These are phyloP conservation scores for Caenorhabditis virilis DNA, from an alignment of 2,888 invertebrate species.

Conservation along the genomic window DNA sequence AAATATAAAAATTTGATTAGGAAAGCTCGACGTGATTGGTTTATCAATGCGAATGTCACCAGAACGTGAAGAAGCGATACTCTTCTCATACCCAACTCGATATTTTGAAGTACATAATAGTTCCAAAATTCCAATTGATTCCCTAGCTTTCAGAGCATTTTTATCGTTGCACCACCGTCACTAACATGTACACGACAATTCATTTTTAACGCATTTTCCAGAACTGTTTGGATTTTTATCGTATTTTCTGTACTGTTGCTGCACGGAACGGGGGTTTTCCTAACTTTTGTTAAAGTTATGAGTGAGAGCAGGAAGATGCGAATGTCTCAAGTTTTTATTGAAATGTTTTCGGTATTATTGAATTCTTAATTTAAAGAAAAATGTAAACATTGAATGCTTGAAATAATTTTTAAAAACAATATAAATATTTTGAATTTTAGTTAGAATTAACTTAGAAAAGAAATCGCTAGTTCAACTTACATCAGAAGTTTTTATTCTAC, in stretches of 20 bases:
- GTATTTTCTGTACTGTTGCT: conserved; percentile 26
- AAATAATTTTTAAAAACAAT: background rate
- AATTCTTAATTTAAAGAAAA: too few species aligned
- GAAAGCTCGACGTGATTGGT: conserved; percentile 47
- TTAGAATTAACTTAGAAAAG: background rate
- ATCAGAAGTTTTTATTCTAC: too few species aligned
- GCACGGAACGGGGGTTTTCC: conserved; percentile 7
- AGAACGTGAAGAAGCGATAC: conserved; percentile 45
- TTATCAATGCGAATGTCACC: conserved; percentile 48
- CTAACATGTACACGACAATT: conserved; percentile 44
- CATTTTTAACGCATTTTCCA: conserved; percentile 46
- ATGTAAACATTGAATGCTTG: too few species aligned
- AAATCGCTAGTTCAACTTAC: background rate
- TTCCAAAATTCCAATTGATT: conserved; percentile 1
- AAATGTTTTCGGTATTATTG: conserved; percentile 17
- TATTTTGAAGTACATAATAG: conserved; percentile 43
- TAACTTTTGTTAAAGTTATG: conserved; percentile 25
- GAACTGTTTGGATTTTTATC: conserved; percentile 36
- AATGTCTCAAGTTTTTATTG: conserved; percentile 15
- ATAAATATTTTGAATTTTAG: background rate
- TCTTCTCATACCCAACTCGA: conserved; percentile 49
- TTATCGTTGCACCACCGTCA: conserved; percentile 42
- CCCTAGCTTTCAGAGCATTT: conserved; percentile 49
- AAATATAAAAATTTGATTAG: conserved; percentile 9
- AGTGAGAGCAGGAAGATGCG: conserved; percentile 10